Base-by-base conservation (phyloP, 2,113 vertebrate species). In the Notechis scutatus region DNA sequence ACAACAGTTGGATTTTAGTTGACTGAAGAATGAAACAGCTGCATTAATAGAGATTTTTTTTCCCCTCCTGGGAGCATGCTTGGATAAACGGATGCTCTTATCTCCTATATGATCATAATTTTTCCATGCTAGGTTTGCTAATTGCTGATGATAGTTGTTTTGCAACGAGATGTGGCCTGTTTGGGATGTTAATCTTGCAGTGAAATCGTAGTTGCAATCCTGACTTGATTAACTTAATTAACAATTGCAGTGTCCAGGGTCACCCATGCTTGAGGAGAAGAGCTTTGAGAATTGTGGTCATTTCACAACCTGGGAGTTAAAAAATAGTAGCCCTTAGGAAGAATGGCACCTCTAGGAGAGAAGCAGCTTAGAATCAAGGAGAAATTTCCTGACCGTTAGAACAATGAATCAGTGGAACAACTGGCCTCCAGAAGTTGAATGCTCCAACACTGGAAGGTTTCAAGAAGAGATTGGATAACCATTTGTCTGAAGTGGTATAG, bases 171-270 rank as follows among this genome's bases (percentile, higher is more conserved):
- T 95, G 88, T 94, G 90, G 93, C 4, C n/a, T 94, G 85, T 50
- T 91, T 23, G 4, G 61, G 0, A 26, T 12, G 23, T 45, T 91
- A 92, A 50, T 90, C 94, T 24, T 4, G 47, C 47, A 50, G 8
- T 50, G 47, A 50, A 50, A 50, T 50, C 47, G 1, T 96, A 24
- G 96, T 96, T 97, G 96, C 96, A 96, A 94, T 9, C 64, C 81
- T 92, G 23, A 34, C 87, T n/a, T 55, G 39, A 1, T 47, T 47
- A 8, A 47, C 47, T 47, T 47, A 7, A 24, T 24, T 56, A 88
- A 95, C 0, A 92, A 54, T 57, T 0, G 10, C 96, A 95, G 95
- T 96, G 93, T 97, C 97, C 96, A 95, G 96, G 95, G 94, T 93
- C 94, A 93, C 93, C 95, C 95, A 39, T 0, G 42, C 0, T 47